Base-by-base conservation (phyloP, 2,797 vertebrate species). In the Phylloscopus collybita region DNA sequence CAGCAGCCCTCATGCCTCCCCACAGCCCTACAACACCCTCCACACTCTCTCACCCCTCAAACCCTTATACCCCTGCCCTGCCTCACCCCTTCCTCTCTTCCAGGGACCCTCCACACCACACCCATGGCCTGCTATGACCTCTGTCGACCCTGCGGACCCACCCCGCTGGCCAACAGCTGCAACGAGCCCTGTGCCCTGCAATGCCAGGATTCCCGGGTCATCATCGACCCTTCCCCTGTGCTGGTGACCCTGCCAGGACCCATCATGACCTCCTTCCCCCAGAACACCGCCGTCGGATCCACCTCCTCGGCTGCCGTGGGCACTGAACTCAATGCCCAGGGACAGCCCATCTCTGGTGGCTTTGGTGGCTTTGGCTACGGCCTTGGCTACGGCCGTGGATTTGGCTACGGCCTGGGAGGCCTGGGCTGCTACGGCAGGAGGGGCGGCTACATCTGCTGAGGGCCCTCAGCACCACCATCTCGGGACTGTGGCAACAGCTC, bases 401-500 rank as follows among this genome's bases (percentile, higher is more conserved):
- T 23, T 49, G 47, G 47, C 47, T 49, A 49, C 6, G 47, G 47
- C 13, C 47, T 49, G 8, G 50, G 50, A 51, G 50, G 50, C 50
- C 50, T 51, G 25, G 65, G 65, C n/a, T 67, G 65, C 49, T 53
- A 53, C 5, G 67, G 67, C 40, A 16, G 69, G 44, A 44, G 73
- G 30, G 73, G 45, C 0, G 2, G 57, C 36, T 40, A 25, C 49
- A 56, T 0, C 62, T 80, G 51, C 53, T 72, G 9, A 72, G 12
- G 11, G 3, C 2, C 8, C 7, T 42, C 9, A 0, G 16, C 13
- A 22, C 14, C 30, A n/a, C 10, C 25, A 9, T 13, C 8, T 30
- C 3, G 0, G 3, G 5, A 3, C 3, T 47, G 10, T 32, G 40
- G 6, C 5, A 56, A 16, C 2, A 54, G 5, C 27, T 66, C 3